phyloP scores from a whole-genome alignment of 2,797 vertebrate species.

The Dallia pectoralis region DNA sequence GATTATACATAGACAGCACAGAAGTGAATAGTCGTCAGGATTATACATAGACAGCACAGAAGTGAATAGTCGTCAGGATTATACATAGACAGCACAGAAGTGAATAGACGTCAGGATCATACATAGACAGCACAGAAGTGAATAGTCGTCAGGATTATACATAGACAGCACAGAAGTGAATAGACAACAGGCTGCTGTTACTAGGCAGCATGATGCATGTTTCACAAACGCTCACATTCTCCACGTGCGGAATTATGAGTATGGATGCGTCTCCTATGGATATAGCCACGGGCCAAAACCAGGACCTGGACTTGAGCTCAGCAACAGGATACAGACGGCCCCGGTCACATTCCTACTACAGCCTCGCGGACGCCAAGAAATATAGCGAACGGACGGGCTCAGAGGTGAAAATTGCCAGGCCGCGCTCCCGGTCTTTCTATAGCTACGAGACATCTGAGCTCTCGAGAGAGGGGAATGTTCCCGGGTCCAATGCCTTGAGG shows the following conservation, averaged over 20 bases:
- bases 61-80: too few species aligned
- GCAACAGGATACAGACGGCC: constrained; percentile 42
- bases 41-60: neutral
- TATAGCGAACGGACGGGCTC: constrained; percentile 34
- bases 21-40: too few species aligned
- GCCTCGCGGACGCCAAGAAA: constrained; percentile 46
- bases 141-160: neutral
- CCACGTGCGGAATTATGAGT: constrained; percentile 51
- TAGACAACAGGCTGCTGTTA: neutral
- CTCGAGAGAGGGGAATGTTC: constrained; percentile 12
- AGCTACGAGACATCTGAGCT: constrained; percentile 59
- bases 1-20: neutral
- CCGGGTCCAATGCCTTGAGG: constrained; percentile 29
- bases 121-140: neutral
- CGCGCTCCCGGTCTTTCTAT: constrained; percentile 78
- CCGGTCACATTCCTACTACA: constrained; percentile 64
- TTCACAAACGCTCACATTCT: constrained; percentile 47
- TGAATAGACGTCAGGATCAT: too few species aligned
- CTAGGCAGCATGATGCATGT: constrained; percentile 56
- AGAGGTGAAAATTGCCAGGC: constrained; percentile 52
- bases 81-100: neutral
- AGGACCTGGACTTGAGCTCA: constrained; percentile 37
- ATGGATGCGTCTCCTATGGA: constrained; percentile 29
- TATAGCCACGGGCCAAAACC: constrained; percentile 12
- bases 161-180: neutral